These are phyloP conservation scores for Hassar affinis DNA, from an alignment of 2,113 vertebrate genomes.

Conservation along the genomic window DNA sequence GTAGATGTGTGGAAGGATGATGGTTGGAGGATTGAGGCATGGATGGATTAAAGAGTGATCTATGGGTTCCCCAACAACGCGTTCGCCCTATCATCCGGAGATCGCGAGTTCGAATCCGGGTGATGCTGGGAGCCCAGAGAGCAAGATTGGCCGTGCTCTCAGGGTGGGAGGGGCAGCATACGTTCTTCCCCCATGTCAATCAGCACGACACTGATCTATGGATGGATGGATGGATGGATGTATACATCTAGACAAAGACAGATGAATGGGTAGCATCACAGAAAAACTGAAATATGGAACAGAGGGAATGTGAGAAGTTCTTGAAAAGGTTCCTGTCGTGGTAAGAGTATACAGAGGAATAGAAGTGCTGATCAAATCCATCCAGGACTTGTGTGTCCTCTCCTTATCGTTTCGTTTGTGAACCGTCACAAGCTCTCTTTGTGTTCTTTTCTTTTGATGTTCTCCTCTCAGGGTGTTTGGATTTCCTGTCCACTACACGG, in stretches of 20 bases:
- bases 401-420: neutral
- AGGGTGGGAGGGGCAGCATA: too few relatives aligned
- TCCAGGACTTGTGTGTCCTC: neutral
- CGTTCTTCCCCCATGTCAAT: too few relatives aligned
- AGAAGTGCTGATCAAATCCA: neutral
- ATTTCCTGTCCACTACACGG: slow-evolving; percentile 97
- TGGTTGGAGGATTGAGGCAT: neutral
- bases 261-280: neutral
- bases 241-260: too few relatives aligned
- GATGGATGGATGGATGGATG: too few relatives aligned
- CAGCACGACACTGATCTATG: too few relatives aligned
- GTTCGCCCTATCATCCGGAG: too few relatives aligned
- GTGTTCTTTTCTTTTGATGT: slow-evolving; percentile 39
- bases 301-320: neutral
- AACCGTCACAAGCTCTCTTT: neutral
- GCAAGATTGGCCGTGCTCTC: too few relatives aligned
- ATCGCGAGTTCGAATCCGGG: too few relatives aligned
- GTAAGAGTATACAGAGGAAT: neutral
- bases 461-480: slow-evolving; percentile 82
- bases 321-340: neutral
- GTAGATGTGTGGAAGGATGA: neutral
- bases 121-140: too few relatives aligned
- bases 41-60: too few relatives aligned
- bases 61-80: too few relatives aligned
- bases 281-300: neutral